Evolutionary conservation across 2,888 invertebrate species (phyloP).

Genomic region (Dioctria linearis): DNA sequence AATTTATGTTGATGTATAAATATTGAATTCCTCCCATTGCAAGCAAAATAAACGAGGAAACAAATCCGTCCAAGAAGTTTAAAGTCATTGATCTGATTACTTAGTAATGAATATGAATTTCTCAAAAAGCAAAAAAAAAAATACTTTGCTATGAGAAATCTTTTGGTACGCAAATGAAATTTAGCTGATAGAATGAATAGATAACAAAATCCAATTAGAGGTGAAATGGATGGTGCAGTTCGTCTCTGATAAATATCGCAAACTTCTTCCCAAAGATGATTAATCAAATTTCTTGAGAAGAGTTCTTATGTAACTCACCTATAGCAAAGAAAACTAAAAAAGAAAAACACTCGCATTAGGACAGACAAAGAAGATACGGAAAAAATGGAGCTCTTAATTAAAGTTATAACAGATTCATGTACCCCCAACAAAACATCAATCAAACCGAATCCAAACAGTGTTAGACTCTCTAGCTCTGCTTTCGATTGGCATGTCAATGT

Average conservation of each 20-base stretch:
- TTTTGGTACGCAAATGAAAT: constrained; percentile 20
- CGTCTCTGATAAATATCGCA: constrained; percentile 26
- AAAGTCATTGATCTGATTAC: neutral
- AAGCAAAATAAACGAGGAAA: too few species aligned
- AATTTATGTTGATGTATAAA: too few species aligned
- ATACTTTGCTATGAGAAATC: neutral
- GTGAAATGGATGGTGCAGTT: constrained; percentile 15
- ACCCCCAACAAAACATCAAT: constrained; percentile 56
- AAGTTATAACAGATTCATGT: constrained; percentile 49
- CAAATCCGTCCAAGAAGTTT: neutral
- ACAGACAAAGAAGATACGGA: neutral
- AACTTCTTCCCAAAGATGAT: constrained; percentile 31
- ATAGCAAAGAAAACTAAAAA: neutral
- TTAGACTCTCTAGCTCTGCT: neutral
- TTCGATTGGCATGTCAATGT: constrained; percentile 4
- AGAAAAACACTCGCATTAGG: neutral
- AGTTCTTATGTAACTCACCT: neutral
- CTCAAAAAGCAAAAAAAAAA: neutral
- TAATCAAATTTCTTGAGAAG: constrained; percentile 38
- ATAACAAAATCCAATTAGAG: constrained; percentile 46
- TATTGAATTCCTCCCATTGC: too few species aligned
- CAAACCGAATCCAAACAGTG: constrained; percentile 46
- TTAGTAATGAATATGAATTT: constrained; percentile 16
- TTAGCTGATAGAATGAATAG: constrained; percentile 8
- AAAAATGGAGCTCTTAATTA: constrained; percentile 56